phyloP scores from a whole-genome alignment of 2,888 invertebrate species.

The Cephus pygmeus region DNA sequence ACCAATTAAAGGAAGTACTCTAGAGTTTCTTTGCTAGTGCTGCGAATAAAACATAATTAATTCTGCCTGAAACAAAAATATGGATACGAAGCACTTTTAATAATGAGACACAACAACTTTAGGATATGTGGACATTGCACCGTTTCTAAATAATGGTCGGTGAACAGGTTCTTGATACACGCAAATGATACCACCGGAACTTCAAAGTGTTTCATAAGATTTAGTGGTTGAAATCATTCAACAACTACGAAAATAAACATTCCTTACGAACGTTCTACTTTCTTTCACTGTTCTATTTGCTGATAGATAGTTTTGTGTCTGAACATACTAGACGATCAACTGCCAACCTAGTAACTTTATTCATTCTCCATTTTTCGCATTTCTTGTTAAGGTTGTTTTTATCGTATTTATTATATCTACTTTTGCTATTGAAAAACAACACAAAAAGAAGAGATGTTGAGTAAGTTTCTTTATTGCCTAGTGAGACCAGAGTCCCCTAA shows the following conservation, averaged over 20 bases:
- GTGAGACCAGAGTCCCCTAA: no score
- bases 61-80: no score
- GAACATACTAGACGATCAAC: no score
- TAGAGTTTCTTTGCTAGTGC: no score
- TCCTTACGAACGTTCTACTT: background rate
- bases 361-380: background rate
- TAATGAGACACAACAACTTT: no score
- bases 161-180: background rate
- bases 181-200: conserved; percentile 3
- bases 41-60: no score
- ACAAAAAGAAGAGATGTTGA: background rate
- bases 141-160: no score
- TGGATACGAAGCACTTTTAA: no score
- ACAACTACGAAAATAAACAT: conserved; percentile 21
- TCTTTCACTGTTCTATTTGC: background rate
- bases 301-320: no score
- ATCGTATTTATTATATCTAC: background rate
- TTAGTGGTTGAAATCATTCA: conserved; percentile 18
- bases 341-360: background rate
- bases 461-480: no score
- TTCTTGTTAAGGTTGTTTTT: background rate
- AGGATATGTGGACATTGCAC: no score
- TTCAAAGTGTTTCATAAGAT: conserved; percentile 13
- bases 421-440: background rate
- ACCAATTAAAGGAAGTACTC: no score